phyloP scores from a whole-genome alignment of 2,113 vertebrate species.

The Nothoprocta perdicaria region DNA sequence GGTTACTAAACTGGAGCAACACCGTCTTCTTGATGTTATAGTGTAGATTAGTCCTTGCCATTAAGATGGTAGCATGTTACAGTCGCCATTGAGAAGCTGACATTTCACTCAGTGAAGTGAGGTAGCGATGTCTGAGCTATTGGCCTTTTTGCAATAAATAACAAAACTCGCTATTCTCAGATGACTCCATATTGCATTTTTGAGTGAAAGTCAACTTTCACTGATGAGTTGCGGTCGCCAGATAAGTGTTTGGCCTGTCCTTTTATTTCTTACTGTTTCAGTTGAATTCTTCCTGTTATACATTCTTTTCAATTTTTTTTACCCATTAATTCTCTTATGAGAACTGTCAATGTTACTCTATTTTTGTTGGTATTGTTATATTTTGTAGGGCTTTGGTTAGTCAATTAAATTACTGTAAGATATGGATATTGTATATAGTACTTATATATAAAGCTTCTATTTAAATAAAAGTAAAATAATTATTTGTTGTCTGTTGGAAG shows the following conservation, averaged over 20 bases:
- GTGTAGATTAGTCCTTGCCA: not conserved
- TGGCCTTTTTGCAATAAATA: not conserved
- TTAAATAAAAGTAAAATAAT: not conserved
- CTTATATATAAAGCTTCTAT: not conserved
- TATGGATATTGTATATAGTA: not conserved
- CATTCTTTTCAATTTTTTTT: not conserved
- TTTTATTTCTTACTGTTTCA: not conserved
- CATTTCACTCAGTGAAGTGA: not conserved
- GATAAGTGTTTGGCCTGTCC: not conserved
- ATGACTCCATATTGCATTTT: not conserved
- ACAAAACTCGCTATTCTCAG: not conserved
- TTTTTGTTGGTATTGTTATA: not conserved
- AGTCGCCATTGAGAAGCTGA: rapidly evolving
- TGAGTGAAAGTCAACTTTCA: slow-evolving; percentile 14
- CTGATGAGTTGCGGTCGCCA: not conserved
- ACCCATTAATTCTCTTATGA: not conserved
- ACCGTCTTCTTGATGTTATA: not conserved
- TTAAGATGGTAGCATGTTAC: not conserved
- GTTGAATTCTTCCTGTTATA: not conserved
- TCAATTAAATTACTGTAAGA: not conserved
- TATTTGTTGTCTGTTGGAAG: rapidly evolving
- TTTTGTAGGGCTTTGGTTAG: not conserved
- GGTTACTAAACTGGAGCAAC: not conserved
- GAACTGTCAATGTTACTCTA: not conserved
- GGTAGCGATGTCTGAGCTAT: not conserved